These are phyloP conservation scores for Artemisiospiza belli DNA, from an alignment of 2,113 vertebrate species.

Conservation along the genomic window DNA sequence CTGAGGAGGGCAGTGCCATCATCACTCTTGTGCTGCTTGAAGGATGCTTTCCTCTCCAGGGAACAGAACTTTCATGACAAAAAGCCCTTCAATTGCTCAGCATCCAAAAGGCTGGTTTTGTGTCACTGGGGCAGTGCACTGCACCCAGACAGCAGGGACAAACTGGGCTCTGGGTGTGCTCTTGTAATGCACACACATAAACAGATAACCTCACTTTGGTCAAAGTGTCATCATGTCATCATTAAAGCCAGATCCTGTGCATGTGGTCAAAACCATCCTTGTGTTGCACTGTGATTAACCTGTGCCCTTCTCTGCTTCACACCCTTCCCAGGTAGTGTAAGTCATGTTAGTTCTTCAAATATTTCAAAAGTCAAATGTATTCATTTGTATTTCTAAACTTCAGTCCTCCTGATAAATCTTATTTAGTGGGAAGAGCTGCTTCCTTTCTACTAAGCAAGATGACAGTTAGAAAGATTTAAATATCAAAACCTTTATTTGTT, in stretches of 20 bases:
- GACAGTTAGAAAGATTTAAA: background rate
- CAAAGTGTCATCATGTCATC: background rate
- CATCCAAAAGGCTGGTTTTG: background rate
- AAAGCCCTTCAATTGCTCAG: background rate
- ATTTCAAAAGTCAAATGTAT: background rate
- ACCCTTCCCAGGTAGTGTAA: background rate
- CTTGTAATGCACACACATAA: background rate
- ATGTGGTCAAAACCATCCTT: too few species aligned
- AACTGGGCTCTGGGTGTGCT: accelerated
- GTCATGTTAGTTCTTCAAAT: background rate
- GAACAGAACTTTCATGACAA: background rate
- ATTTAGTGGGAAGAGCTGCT: background rate
- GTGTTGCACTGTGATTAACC: too few species aligned
- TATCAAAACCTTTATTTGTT: slow-evolving; percentile 1
- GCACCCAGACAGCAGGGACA: background rate
- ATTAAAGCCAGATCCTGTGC: too few species aligned
- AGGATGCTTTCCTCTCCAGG: background rate
- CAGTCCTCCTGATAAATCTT: background rate
- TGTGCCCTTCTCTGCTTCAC: too few species aligned
- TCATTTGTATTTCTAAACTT: background rate
- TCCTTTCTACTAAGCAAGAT: background rate
- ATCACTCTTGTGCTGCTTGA: background rate
- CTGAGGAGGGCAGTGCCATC: background rate
- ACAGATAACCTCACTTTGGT: background rate
- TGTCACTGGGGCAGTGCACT: background rate